phyloP scores from a whole-genome alignment of 2,113 vertebrate genomes.

The Suricata suricatta region DNA sequence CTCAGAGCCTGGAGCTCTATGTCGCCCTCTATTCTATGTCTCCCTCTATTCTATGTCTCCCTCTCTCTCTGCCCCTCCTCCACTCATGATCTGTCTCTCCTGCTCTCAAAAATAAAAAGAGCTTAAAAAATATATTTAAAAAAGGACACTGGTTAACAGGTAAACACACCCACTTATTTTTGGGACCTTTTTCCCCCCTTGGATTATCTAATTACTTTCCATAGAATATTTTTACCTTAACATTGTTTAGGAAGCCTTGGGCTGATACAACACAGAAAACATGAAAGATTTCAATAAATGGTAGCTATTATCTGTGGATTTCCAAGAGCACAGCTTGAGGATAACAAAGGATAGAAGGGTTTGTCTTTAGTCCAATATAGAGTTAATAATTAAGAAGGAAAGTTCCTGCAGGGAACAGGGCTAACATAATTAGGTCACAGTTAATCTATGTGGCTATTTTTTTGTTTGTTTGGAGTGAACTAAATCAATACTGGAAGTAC shows the following conservation, averaged over 20 bases:
- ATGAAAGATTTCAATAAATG: neutral
- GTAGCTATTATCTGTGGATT: neutral
- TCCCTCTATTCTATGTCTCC: too few species aligned
- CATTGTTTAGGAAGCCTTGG: neutral
- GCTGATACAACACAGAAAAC: neutral
- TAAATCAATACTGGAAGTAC: conserved; percentile 48
- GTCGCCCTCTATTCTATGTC: too few species aligned
- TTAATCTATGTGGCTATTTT: conserved; percentile 56
- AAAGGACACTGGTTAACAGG: neutral
- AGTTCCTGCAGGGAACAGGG: conserved; percentile 10
- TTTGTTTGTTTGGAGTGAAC: conserved; percentile 28
- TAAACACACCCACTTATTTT: neutral
- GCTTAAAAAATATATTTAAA: too few species aligned
- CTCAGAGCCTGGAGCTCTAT: too few species aligned
- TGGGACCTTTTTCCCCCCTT: neutral
- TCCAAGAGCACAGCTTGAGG: neutral
- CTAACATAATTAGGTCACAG: conserved; percentile 45
- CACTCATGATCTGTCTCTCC: too few species aligned
- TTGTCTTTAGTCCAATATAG: neutral
- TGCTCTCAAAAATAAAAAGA: too few species aligned
- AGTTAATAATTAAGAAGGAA: conserved; percentile 45
- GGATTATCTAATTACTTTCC: neutral
- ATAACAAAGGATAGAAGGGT: neutral
- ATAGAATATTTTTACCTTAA: neutral
- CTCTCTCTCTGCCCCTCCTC: too few species aligned